Conservation (phyloP, 23 tunicate species). For the Trididemnum nubilum region DNA sequence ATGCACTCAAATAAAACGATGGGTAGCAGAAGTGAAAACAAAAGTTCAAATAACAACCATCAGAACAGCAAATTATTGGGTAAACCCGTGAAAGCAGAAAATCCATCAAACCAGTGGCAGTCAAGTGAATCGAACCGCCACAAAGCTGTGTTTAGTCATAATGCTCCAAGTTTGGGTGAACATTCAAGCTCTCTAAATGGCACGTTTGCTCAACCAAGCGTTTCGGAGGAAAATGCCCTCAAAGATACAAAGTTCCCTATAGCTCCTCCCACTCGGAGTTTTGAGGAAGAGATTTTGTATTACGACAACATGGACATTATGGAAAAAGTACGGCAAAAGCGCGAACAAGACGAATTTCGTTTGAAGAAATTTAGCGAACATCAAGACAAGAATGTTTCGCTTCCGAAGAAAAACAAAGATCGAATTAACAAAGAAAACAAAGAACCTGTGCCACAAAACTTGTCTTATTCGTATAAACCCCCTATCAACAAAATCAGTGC, state of each 20-base stretch:
- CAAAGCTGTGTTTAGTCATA: not conserved
- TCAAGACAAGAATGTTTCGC: not conserved
- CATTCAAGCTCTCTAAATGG: not conserved
- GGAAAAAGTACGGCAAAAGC: constrained; percentile 65
- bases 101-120: not conserved
- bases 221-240: not conserved
- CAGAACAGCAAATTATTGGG: not conserved
- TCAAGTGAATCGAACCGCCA: not conserved
- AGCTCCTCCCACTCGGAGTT: not conserved
- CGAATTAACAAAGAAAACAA: not conserved
- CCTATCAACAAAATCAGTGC: not conserved
- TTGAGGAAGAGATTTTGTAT: constrained; percentile 67
- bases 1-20: not conserved
- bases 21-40: not conserved
- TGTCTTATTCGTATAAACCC: not conserved
- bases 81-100: not conserved
- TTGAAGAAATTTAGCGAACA: not conserved
- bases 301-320: constrained; percentile 88
- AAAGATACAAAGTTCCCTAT: not conserved
- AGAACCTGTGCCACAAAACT: not conserved
- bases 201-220: too few species aligned
- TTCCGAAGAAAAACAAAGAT: not conserved
- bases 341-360: constrained; percentile 40
- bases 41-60: not conserved
- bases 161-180: too few species aligned